Conservation (phyloP, 1,140 invertebrate species). For the Lordiphosa collinella region DNA sequence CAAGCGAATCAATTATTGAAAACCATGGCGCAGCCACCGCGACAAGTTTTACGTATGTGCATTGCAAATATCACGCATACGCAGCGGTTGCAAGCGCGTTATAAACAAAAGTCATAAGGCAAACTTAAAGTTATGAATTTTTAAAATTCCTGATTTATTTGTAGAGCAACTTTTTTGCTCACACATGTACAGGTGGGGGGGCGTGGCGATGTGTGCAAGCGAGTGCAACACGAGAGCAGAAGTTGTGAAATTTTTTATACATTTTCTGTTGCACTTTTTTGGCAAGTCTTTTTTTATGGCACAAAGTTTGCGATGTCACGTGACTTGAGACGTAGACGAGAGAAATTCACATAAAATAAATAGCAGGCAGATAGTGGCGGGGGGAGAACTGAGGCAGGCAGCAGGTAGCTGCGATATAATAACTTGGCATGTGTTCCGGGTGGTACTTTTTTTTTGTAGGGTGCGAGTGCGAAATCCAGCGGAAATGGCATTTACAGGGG, state of each 20-base stretch:
- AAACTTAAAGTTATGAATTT: constrained; percentile 76
- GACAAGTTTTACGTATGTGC: constrained; percentile 42
- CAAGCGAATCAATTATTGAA: constrained; percentile 8
- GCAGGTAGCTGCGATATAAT: constrained; percentile 26
- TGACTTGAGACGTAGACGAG: constrained; percentile 47
- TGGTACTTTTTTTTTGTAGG: background rate
- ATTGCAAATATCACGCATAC: constrained; percentile 49
- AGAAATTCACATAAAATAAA: constrained; percentile 52
- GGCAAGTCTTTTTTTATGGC: constrained; percentile 37
- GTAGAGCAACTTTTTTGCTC: constrained; percentile 46
- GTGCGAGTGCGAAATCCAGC: constrained; percentile 24
- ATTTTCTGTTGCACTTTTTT: constrained; percentile 27
- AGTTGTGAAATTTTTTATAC: constrained; percentile 24
- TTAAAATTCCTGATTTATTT: constrained; percentile 75
- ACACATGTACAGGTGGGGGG: background rate
- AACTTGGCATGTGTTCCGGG: constrained; percentile 12
- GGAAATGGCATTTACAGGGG: constrained; percentile 60
- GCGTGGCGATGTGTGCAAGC: constrained; percentile 12
- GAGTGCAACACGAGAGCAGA: constrained; percentile 28
- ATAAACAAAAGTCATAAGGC: constrained; percentile 70
- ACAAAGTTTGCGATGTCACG: constrained; percentile 60
- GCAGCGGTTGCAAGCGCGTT: constrained; percentile 47
- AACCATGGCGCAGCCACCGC: constrained; percentile 22
- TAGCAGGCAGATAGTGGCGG: constrained; percentile 27
- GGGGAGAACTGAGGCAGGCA: constrained; percentile 17